phyloP scores from a whole-genome alignment of 2,113 vertebrate genomes.

The Tringa solitaria region DNA sequence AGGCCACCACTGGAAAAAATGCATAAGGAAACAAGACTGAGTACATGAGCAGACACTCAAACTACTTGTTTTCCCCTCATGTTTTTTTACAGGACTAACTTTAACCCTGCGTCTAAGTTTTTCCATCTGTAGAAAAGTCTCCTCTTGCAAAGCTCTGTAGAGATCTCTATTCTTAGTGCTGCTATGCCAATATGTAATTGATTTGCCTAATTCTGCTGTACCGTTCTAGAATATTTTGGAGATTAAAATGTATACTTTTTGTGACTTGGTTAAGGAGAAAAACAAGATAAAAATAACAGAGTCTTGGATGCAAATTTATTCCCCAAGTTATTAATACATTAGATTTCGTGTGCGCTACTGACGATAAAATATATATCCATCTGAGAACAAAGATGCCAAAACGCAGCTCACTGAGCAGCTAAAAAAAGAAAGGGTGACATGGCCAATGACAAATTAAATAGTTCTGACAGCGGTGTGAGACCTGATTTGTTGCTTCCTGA shows the following conservation, averaged over 20 bases:
- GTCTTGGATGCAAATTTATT: slow-evolving; percentile 37
- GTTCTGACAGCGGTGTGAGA: background rate
- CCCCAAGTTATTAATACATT: slow-evolving; percentile 24
- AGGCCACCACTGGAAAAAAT: background rate
- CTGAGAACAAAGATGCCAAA: slow-evolving; percentile 17
- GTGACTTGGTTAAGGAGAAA: slow-evolving; percentile 47
- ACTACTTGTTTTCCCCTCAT: background rate
- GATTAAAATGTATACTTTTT: slow-evolving; percentile 1
- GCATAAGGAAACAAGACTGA: background rate
- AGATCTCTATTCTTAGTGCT: slow-evolving; percentile 38
- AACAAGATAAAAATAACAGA: slow-evolving; percentile 55
- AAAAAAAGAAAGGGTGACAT: slow-evolving; percentile 1
- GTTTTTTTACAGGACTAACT: slow-evolving; percentile 21
- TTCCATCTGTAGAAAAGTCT: slow-evolving; percentile 46
- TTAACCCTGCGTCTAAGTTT: slow-evolving; percentile 33
- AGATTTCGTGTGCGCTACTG: background rate
- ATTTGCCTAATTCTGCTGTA: slow-evolving; percentile 28
- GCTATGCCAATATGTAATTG: slow-evolving; percentile 2
- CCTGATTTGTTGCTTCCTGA: slow-evolving; percentile 41
- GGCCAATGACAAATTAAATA: slow-evolving; percentile 23
- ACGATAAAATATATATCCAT: slow-evolving; percentile 6
- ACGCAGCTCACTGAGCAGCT: background rate
- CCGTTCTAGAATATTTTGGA: background rate
- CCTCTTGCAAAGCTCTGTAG: background rate
- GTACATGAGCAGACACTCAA: background rate